Percentiles rank a stretch among this genome's conserved stretches.
phyloP scores from a whole-genome alignment of 2,113 vertebrate species.

The Crotalus tigris region DNA sequence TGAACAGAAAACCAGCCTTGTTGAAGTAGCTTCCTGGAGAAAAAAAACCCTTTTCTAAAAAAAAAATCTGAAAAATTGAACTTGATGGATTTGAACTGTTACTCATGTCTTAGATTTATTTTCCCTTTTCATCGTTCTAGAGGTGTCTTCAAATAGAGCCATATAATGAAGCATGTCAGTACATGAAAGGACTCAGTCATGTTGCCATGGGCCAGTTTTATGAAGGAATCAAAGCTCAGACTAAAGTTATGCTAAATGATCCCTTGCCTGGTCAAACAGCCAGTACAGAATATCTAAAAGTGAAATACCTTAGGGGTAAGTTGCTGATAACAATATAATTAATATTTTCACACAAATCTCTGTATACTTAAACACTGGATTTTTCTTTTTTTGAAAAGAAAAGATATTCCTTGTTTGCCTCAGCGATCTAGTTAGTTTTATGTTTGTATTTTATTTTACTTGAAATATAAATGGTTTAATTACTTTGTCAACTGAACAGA shows the following conservation, averaged over 20 bases:
- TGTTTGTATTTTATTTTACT: not conserved
- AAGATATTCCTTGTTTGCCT: not conserved
- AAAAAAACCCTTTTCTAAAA: not conserved
- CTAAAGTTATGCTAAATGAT: conserved; percentile 96
- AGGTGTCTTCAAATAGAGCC: conserved; percentile 93
- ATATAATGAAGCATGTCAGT: conserved; percentile 96
- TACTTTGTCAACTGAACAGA: not conserved
- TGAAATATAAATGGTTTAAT: not conserved
- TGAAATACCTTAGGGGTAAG: conserved; percentile 95
- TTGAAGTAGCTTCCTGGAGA: not conserved
- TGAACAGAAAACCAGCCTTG: not conserved
- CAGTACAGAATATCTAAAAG: conserved; percentile 95
- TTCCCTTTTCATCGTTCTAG: conserved; percentile 61
- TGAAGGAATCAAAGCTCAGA: conserved; percentile 97
- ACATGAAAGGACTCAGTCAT: conserved; percentile 96
- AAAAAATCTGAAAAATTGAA: not conserved
- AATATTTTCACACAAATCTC: not conserved
- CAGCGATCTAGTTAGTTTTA: not conserved
- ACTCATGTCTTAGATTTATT: not conserved
- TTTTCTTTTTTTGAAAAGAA: not conserved
- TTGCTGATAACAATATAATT: not conserved
- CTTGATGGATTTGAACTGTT: not conserved
- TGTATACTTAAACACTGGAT: not conserved
- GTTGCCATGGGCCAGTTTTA: conserved; percentile 98
- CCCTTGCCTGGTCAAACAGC: conserved; percentile 95